These are phyloP conservation scores for Sminthurinus aureus DNA, from an alignment of 2,888 invertebrate species.

Conservation along the genomic window DNA sequence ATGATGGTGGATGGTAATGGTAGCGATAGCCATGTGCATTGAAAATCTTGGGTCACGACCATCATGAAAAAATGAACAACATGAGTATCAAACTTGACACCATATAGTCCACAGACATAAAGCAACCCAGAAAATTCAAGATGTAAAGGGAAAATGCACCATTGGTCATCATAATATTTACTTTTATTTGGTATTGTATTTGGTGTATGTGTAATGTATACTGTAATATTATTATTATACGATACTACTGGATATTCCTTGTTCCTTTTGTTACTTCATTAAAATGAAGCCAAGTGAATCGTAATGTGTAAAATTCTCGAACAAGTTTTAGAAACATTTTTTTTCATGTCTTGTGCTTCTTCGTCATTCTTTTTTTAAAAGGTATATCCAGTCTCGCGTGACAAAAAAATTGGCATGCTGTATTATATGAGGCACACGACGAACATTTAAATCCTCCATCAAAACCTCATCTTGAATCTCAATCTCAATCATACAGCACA, in stretches of 20 bases:
- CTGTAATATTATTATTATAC: too few species aligned
- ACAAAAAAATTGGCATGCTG: not conserved
- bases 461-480: not conserved
- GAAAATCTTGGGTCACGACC: not conserved
- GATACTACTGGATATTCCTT: not conserved
- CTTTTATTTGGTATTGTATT: too few species aligned
- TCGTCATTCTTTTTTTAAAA: not conserved
- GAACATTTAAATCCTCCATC: not conserved
- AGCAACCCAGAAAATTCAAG: too few species aligned
- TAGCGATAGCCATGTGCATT: not conserved
- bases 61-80: not conserved
- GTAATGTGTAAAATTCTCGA: not conserved
- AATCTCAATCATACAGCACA: too few species aligned
- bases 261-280: not conserved
- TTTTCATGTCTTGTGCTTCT: too few species aligned
- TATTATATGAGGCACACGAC: not conserved
- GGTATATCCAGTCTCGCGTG: not conserved
- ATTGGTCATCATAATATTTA: too few species aligned
- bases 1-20: not conserved
- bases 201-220: too few species aligned
- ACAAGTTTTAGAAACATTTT: not conserved
- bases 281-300: not conserved
- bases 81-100: too few species aligned
- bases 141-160: too few species aligned
- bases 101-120: too few species aligned